phyloP scores from a whole-genome alignment of 1,140 invertebrate species.

The Drosophila nigrodunni region DNA sequence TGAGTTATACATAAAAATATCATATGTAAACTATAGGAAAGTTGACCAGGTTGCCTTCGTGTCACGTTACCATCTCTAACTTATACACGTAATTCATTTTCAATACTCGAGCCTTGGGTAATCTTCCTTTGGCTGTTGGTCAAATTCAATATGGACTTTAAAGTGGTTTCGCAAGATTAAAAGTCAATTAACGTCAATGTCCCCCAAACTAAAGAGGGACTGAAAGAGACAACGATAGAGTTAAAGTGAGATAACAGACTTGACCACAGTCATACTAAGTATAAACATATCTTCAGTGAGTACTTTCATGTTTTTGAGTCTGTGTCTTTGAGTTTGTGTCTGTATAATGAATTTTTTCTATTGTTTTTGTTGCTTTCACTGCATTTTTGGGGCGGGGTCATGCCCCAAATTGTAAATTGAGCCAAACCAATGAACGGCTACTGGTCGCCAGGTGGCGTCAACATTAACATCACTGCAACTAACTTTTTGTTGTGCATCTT shows the following conservation, averaged over 20 bases:
- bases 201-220: constrained; percentile 3
- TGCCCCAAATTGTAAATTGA: constrained; percentile 69
- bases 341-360: constrained; percentile 12
- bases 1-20: too few relatives aligned
- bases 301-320: background rate
- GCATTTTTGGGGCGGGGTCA: constrained; percentile 25
- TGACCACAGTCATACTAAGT: background rate
- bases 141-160: constrained; percentile 19
- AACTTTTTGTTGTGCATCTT: constrained; percentile 11
- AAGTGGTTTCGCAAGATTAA: constrained; percentile 47
- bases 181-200: constrained; percentile 46
- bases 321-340: background rate
- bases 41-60: background rate
- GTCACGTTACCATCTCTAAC: constrained; percentile 14
- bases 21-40: too few relatives aligned
- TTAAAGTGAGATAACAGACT: constrained; percentile 14
- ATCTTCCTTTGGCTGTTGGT: constrained; percentile 1
- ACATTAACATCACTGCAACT: constrained; percentile 21
- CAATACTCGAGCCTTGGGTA: background rate
- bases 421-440: constrained; percentile 56
- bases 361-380: constrained; percentile 59
- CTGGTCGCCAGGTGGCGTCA: constrained; percentile 44
- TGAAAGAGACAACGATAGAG: constrained; percentile 7
- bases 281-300: background rate
- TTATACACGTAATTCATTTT: background rate